Base-by-base conservation (phyloP, 2,888 invertebrate genomes). In the Mythimna vitellina region DNA sequence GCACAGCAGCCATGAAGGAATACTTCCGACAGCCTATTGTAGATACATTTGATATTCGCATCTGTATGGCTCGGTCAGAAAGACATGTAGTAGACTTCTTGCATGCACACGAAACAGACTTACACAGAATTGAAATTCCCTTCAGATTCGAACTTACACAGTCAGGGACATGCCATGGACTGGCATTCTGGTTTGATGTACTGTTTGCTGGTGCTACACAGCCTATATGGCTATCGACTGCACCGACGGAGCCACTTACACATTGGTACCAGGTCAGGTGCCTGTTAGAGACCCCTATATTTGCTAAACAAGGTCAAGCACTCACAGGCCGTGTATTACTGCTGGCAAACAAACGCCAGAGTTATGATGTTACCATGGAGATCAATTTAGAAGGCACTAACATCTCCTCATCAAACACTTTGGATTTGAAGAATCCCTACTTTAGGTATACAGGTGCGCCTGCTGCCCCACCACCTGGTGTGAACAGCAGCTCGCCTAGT, bases 221-320 rank as follows among this genome's bases (percentile, higher is more conserved):
- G 89, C 98, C 98, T 76, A 98, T 99, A 73, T 99, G 99, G 99
- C 94, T 99, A 49, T 99, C 99, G 10, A 99, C 99, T 9, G 98
- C 99, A 0, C 99, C 99, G 0, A 99, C 99, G 5, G 99, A 99
- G 92, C 99, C 99, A 0, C 96, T 99, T 29, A 99, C 99, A 42
- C 99, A 99, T 94, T 99, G 99, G 99, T 99, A 99, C 94, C 99
- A 99, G 96, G 99, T 99, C 3, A 97, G 99, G 46, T 99, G 99
- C 93, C 97, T 99, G 78, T 94, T 99, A 69, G 99, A 99, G 91
- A 98, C 98, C 85, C 99, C 99, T 2, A 97, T 99, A 62, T 98
- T 99, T 90, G 98, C 99, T 32, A 99, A 99, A 94, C 98, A 98
- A 92, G 99, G 99, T 3, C 99, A 99, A 92, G 97, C 98, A 12